These are phyloP conservation scores for Leptarthrus brevirostris DNA, from an alignment of 2,888 invertebrate species.

Conservation along the genomic window DNA sequence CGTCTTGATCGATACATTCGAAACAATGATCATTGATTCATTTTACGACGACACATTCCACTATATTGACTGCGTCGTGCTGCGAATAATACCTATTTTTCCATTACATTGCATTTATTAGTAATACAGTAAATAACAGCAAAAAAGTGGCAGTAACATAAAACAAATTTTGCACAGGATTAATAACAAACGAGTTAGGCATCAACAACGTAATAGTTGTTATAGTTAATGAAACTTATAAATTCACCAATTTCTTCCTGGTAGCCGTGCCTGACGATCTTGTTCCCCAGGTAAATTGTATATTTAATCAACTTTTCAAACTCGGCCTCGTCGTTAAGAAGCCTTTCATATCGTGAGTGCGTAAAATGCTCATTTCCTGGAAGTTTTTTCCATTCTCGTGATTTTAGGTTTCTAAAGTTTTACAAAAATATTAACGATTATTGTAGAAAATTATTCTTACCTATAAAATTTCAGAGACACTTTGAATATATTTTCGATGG, in stretches of 20 bases:
- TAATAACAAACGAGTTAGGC: background rate
- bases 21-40: no score
- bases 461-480: conserved; percentile 73
- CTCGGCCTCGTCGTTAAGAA: conserved; percentile 62
- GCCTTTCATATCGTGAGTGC: conserved; percentile 63
- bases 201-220: conserved; percentile 61
- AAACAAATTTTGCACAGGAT: no score
- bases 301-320: conserved; percentile 65
- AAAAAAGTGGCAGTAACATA: no score
- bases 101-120: no score
- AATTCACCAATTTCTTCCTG: conserved; percentile 66
- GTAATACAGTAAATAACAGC: no score
- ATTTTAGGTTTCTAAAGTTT: conserved; percentile 61
- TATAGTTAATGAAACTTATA: conserved; percentile 65
- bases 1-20: no score
- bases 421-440: no score
- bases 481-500: conserved; percentile 78
- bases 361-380: conserved; percentile 59
- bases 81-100: no score
- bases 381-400: conserved; percentile 60
- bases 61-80: no score
- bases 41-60: no score
- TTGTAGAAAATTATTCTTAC: no score
- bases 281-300: conserved; percentile 65
- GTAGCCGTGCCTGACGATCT: conserved; percentile 65